A percentile compares a stretch with the other conserved stretches of the same genome.
These are phyloP conservation scores for Anser cygnoides DNA, from an alignment of 2,113 vertebrate genomes.

Conservation along the genomic window DNA sequence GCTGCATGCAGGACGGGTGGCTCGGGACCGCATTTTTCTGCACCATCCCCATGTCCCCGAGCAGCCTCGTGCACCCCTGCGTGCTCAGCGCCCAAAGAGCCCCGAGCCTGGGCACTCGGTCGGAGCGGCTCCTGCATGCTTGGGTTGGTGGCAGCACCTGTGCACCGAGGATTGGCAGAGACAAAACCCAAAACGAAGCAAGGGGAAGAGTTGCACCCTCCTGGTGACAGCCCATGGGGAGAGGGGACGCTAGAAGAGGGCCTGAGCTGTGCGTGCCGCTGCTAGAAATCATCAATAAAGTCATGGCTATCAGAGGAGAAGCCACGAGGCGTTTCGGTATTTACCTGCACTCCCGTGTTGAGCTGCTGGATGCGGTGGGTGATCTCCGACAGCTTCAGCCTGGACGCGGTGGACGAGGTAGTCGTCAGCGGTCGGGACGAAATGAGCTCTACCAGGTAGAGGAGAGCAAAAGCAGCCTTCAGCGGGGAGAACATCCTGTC, in stretches of 20 bases:
- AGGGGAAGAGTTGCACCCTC: not conserved
- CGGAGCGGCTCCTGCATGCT: too few relatives aligned
- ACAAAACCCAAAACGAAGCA: too few relatives aligned
- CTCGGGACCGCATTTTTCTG: not conserved
- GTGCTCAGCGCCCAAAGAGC: not conserved
- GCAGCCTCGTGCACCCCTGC: not conserved
- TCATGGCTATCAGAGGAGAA: not conserved
- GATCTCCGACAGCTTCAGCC: not conserved
- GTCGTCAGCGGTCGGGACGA: rapidly evolving
- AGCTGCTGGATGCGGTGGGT: not conserved
- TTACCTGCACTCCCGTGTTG: conserved; percentile 26
- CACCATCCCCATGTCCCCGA: rapidly evolving
- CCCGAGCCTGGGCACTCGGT: too few relatives aligned
- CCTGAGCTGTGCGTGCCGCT: not conserved
- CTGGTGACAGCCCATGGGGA: not conserved
- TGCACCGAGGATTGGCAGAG: too few relatives aligned
- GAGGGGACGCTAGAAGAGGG: not conserved
- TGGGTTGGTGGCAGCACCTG: too few relatives aligned
- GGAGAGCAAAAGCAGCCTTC: not conserved
- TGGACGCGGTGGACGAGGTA: rapidly evolving
- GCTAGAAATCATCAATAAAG: not conserved
- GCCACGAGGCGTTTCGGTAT: not conserved
- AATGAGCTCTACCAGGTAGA: not conserved
- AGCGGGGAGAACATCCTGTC: not conserved
- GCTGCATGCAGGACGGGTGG: too few relatives aligned